phyloP scores from a whole-genome alignment of 2,113 vertebrate genomes.

The Gallinago media region DNA sequence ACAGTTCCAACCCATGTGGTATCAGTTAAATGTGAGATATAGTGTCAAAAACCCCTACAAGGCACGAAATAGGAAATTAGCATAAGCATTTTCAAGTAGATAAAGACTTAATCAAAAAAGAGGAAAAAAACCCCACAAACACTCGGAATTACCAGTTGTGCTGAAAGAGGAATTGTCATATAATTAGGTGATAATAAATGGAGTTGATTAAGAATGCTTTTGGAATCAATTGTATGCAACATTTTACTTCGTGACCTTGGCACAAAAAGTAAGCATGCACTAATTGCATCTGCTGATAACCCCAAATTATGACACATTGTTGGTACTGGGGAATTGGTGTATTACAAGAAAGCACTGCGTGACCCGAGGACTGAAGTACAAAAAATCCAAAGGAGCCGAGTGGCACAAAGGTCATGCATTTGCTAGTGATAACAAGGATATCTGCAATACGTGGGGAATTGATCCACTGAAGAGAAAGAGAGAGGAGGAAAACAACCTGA shows the following conservation, averaged over 20 bases:
- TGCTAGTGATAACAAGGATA: neutral
- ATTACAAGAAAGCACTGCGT: neutral
- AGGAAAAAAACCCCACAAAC: rapidly evolving
- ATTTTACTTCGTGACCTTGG: neutral
- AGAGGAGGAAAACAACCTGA: neutral
- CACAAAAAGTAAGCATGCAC: neutral
- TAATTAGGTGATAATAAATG: neutral
- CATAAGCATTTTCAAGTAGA: neutral
- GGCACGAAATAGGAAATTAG: neutral
- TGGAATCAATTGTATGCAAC: neutral
- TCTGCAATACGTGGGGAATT: neutral
- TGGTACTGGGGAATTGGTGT: neutral
- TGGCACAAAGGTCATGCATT: neutral
- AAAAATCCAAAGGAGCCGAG: neutral
- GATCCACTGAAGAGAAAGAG: neutral
- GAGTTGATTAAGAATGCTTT: neutral
- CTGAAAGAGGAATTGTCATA: neutral
- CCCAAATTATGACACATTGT: neutral
- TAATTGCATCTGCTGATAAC: constrained; percentile 1
- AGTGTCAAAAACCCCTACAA: neutral
- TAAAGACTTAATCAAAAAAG: neutral
- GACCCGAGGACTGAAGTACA: neutral
- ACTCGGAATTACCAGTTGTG: neutral
- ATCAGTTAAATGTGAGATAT: neutral
- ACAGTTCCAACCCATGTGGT: neutral